These are phyloP conservation scores for Cataglyphis altisquamis DNA, from an alignment of 2,888 invertebrate species.

Conservation along the genomic window DNA sequence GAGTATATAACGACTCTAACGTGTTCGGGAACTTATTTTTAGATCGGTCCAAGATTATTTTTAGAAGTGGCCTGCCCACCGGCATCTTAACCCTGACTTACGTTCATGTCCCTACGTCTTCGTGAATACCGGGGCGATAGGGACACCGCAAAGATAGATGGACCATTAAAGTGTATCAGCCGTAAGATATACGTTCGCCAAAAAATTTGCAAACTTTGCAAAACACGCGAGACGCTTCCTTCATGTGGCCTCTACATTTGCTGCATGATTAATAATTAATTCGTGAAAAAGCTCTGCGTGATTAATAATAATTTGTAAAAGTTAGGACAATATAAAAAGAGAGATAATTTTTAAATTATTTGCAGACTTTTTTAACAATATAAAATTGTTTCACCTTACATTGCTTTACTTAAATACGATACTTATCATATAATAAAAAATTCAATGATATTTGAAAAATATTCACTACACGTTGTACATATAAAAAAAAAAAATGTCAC, in stretches of 20 bases:
- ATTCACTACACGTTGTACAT: not conserved
- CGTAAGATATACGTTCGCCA: constrained; percentile 4
- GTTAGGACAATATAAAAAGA: not conserved
- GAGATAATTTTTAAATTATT: constrained; percentile 2
- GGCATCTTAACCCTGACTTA: constrained; percentile 85
- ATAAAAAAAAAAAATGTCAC: not conserved
- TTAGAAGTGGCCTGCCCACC: constrained; percentile 83
- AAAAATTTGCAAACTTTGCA: constrained; percentile 24
- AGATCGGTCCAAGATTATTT: constrained; percentile 84
- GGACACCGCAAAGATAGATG: constrained; percentile 19
- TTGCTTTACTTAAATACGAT: not conserved
- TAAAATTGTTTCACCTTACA: not conserved
- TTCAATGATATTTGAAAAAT: not conserved
- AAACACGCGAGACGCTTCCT: constrained; percentile 33
- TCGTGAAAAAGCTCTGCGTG: not conserved
- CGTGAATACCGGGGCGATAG: constrained; percentile 48
- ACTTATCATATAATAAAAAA: not conserved
- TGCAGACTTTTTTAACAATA: not conserved
- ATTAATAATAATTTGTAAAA: not conserved
- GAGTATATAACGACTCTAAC: constrained; percentile 50
- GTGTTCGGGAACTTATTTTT: constrained; percentile 82
- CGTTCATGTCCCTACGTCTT: constrained; percentile 76
- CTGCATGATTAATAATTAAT: not conserved
- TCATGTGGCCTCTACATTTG: not conserved
- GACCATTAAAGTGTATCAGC: constrained; percentile 18